Base-by-base conservation (phyloP, 2,888 invertebrate genomes). In the Ormia ochracea region DNA sequence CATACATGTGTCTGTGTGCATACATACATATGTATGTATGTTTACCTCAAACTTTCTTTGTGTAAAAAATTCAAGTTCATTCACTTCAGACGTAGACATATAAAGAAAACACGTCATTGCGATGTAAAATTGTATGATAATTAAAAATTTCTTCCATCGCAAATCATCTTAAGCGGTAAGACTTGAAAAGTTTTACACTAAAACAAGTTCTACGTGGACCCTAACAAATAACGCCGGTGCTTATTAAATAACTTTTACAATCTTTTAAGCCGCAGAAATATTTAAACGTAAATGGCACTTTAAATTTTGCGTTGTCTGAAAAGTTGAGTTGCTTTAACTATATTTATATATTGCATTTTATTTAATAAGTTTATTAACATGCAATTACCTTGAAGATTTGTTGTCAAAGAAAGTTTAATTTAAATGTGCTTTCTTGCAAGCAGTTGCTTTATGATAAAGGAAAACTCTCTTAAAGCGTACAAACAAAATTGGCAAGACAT, bases 381-480 rank as follows among this genome's bases (percentile, higher is more conserved):
- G 66, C 70, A 72, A 66, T 76, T 66, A 68, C 38, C 14, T 66
- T 52, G 58, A 45, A 50, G 54, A 45, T 61, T 59, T 70, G 52
- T 72, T 70, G 75, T 72, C 66, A 72, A 73, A 75, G 80, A 80
- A 80, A 80, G 80, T 76, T 72, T 33, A 48, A 19, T 41, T 72
- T 58, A 23, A 61, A 72, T 45, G 33, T 31, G 21, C 38, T 73
- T 41, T 65, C n/a, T 28, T 38, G 23, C 23, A 14, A n/a, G 31
- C 14, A 61, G 59, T 78, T 41, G 61, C 54, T 38, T 54, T 75
- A 31, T 23, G n/a, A 17, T 21, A 23, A 26, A 69, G 38, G n/a
- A 41, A 45, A 43, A 56, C 33, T 26, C 19, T 33, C 0, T 36
- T 48, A 63, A 75, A 79, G 70, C 69, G 12, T 70, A 45, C 59